Conservation (phyloP, 2,113 vertebrate species). For the Rana temporaria region DNA sequence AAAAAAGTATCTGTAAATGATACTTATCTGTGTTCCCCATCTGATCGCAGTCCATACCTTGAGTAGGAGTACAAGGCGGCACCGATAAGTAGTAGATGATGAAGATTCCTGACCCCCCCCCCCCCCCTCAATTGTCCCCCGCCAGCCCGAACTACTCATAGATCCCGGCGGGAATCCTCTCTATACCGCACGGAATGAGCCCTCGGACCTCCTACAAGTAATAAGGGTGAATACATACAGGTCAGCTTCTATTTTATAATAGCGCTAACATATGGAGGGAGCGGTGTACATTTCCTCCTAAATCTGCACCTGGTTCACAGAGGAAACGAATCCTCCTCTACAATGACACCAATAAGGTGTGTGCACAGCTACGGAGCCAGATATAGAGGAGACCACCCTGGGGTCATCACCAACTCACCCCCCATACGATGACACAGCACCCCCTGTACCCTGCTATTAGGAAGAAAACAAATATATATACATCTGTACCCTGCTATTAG, state of each 20-base stretch:
- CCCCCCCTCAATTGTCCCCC: neutral
- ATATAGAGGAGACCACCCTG: constrained; percentile 20
- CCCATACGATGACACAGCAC: too few relatives aligned
- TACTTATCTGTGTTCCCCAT: neutral
- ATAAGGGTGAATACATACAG: too few relatives aligned
- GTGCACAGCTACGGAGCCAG: neutral
- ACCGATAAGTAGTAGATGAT: neutral
- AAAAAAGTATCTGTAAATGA: neutral
- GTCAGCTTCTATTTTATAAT: neutral
- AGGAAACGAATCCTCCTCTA: constrained; percentile 10
- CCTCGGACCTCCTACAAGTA: too few relatives aligned
- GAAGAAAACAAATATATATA: too few relatives aligned
- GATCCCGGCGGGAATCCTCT: too few relatives aligned
- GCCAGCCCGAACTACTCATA: too few relatives aligned
- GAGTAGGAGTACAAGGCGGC: neutral
- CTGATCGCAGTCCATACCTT: neutral
- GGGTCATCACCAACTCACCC: too few relatives aligned
- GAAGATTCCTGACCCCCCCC: neutral
- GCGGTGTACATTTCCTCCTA: constrained; percentile 2
- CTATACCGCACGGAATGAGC: too few relatives aligned
- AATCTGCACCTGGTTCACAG: constrained; percentile 35
- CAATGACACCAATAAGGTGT: neutral
- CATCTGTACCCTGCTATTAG: too few relatives aligned
- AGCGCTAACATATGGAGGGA: neutral
- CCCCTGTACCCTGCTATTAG: too few relatives aligned